A percentile compares a stretch with the other conserved stretches of the same genome.
These are phyloP conservation scores for Gobiocypris rarus DNA, from an alignment of 2,113 vertebrate species.

Conservation along the genomic window DNA sequence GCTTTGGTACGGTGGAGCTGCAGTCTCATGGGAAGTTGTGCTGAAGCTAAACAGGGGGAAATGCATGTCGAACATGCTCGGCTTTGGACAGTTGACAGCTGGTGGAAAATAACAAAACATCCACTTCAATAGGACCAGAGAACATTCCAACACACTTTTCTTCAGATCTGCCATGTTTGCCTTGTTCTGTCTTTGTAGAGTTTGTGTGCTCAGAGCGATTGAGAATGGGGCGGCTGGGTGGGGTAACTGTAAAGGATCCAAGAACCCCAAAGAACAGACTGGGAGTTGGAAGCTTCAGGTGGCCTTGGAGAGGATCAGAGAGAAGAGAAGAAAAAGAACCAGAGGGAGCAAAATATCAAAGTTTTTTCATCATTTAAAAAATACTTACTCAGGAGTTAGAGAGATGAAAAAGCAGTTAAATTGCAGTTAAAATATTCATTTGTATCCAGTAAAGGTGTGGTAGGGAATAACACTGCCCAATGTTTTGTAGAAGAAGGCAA, in stretches of 20 bases:
- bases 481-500: conserved; percentile 46
- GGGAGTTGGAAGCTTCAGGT: conserved; percentile 35
- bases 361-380: conserved; percentile 34
- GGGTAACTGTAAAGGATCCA: conserved; percentile 24
- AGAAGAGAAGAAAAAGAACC: conserved; percentile 25
- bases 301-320: conserved; percentile 45
- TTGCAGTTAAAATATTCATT: conserved; percentile 56
- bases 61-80: conserved; percentile 31
- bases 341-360: conserved; percentile 50
- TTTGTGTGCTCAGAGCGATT: conserved; percentile 36
- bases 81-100: conserved; percentile 44
- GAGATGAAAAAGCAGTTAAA: conserved; percentile 38
- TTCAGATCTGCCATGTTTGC: conserved; percentile 53
- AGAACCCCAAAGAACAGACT: conserved; percentile 41
- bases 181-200: conserved; percentile 53
- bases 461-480: conserved; percentile 50
- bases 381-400: conserved; percentile 17
- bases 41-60: conserved; percentile 41
- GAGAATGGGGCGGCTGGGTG: background rate
- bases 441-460: conserved; percentile 49
- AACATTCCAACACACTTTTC: conserved; percentile 34
- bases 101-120: conserved; percentile 44
- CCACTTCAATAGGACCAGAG: conserved; percentile 42
- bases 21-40: conserved; percentile 42
- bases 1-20: conserved; percentile 38